Evolutionary conservation across 1,140 invertebrate genomes (phyloP), one percentile per base, ranked within the genome.

Genomic region (Rhyacophila brunnea): DNA sequence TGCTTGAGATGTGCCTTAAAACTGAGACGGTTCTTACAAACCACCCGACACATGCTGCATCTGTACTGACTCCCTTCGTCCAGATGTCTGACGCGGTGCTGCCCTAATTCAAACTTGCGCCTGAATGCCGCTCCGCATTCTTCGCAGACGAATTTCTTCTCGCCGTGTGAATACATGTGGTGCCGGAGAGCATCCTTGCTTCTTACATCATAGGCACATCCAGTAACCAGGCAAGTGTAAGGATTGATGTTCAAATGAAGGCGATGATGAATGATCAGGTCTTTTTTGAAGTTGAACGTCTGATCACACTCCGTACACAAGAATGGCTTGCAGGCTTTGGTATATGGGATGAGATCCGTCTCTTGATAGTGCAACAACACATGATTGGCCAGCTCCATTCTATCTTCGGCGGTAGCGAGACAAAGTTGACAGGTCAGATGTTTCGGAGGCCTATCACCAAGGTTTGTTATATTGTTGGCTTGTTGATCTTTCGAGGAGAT

Each of bases 101-200:
- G 56, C 11, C 56, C 43, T 15, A 85, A 67, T 20, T 82, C 73
- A 49, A 81, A 75, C 15, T 75, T 74, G 15, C 73, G 75, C 9
- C 71, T 71, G 53, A 81, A 81, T 18, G 74, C 74, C 66, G 78
- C 75, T 1, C 78, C 80, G 66, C 80, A 82, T 17, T 75, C 71
- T 7, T 80, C 74, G 53, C 81, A 83, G 0, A 75, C 74, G 36
- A 77, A 79, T 13, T 79, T 78, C 56, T 70, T 72, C 10, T 72
- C 74, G 1, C 75, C 79, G 20, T 81, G 78, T 48, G 80, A 66
- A 15, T 76, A 71, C 49, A 66, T 60, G 44, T 79, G 77, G 47
- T 65, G 62, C 4, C 59, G 47, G 9, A 64, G 48, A 4, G 65
- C 58, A 13, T 61, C 60, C 60, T 56, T 62, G 40, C 58, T 55